A percentile compares a stretch with the other conserved stretches of the same genome.
Evolutionary conservation across 2,888 invertebrate genomes (phyloP).

Genomic region (Lysandra bellargus): DNA sequence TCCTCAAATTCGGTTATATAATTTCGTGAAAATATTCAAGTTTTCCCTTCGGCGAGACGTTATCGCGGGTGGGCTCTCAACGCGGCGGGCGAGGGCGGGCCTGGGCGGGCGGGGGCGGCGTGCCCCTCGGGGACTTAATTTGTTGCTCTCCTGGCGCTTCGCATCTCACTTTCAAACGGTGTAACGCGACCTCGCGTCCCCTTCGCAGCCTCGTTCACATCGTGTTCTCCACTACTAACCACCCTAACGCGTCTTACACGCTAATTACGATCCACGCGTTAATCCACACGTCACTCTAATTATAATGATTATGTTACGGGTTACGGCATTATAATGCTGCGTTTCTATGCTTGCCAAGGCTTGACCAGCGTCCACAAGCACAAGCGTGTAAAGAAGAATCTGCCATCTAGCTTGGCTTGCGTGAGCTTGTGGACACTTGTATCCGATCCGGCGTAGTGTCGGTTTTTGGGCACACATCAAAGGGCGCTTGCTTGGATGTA

Average conservation of each 20-base stretch:
- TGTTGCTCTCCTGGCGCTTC: slow-evolving; percentile 80
- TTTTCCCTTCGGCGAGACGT: slow-evolving; percentile 75
- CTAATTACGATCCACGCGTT: slow-evolving; percentile 41
- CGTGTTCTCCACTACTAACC: slow-evolving; percentile 53
- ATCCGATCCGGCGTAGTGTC: too few species aligned
- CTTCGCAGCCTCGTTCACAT: slow-evolving; percentile 59
- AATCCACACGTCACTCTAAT: slow-evolving; percentile 15
- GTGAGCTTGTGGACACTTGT: too few species aligned
- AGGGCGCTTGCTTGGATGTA: too few species aligned
- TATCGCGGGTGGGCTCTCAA: slow-evolving; percentile 72
- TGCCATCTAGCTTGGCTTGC: too few species aligned
- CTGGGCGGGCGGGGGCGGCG: slow-evolving; percentile 63
- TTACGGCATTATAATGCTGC: too few species aligned
- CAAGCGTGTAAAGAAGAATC: too few species aligned
- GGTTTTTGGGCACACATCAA: too few species aligned
- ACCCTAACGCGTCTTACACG: slow-evolving; percentile 28
- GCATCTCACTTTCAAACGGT: slow-evolving; percentile 79
- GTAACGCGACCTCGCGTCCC: slow-evolving; percentile 77
- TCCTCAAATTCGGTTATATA: slow-evolving; percentile 70
- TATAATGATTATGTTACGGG: neutral
- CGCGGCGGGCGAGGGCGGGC: slow-evolving; percentile 50
- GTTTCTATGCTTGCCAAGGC: too few species aligned
- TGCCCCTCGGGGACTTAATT: slow-evolving; percentile 78
- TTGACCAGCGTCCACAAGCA: too few species aligned
- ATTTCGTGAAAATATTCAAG: slow-evolving; percentile 75